phyloP scores from a whole-genome alignment of 2,797 vertebrate species.

The Catostomus latipinnis region DNA sequence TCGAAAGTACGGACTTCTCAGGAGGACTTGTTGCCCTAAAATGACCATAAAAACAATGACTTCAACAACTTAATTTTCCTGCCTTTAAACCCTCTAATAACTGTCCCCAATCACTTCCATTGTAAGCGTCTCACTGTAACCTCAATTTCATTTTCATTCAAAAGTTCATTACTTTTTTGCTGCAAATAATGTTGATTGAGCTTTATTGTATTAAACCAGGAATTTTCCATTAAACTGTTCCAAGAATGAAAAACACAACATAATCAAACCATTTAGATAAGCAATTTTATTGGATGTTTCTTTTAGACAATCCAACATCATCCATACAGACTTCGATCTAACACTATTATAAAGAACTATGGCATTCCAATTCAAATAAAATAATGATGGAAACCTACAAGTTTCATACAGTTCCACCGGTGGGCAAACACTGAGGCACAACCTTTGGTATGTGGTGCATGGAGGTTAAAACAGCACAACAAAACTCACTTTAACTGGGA shows the following conservation, averaged over 20 bases:
- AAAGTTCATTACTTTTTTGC: too few species aligned
- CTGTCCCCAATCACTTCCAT: too few species aligned
- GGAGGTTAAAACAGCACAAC: slow-evolving; percentile 46
- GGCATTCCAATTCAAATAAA: slow-evolving; percentile 50
- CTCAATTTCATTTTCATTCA: too few species aligned
- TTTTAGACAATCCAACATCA: slow-evolving; percentile 58
- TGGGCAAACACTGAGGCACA: slow-evolving; percentile 51
- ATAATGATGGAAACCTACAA: slow-evolving; percentile 67
- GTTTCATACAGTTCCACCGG: slow-evolving; percentile 68
- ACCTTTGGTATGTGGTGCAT: slow-evolving; percentile 67
- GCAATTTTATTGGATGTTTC: slow-evolving; percentile 51
- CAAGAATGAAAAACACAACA: neutral
- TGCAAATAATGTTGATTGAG: too few species aligned
- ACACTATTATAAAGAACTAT: slow-evolving; percentile 54
- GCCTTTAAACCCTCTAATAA: too few species aligned
- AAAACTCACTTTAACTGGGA: neutral
- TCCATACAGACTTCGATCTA: slow-evolving; percentile 48
- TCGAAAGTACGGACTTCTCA: too few species aligned
- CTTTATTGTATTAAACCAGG: neutral
- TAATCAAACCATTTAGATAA: neutral
- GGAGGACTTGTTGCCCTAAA: too few species aligned
- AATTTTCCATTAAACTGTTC: neutral
- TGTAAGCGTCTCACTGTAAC: too few species aligned
- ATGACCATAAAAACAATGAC: too few species aligned
- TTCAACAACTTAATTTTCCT: too few species aligned